These are phyloP conservation scores for Dyspetes luteomarginatus DNA, from an alignment of 2,888 invertebrate genomes.

Conservation along the genomic window DNA sequence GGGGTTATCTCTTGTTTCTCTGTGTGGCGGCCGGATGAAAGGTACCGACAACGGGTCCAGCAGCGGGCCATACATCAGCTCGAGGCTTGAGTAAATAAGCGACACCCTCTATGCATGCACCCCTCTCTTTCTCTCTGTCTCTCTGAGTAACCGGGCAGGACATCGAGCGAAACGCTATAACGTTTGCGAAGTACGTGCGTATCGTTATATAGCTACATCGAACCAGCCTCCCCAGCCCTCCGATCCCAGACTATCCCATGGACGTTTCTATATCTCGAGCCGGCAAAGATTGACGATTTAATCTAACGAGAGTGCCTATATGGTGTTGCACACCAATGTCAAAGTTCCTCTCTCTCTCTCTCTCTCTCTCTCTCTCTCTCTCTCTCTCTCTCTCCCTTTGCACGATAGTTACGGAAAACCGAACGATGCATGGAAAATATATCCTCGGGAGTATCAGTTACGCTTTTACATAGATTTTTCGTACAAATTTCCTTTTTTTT, in stretches of 20 bases:
- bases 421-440: neutral
- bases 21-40: conserved; percentile 73
- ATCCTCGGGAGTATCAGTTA: neutral
- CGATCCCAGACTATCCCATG: conserved; percentile 17
- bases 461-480: too few relatives aligned
- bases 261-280: conserved; percentile 36
- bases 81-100: conserved; percentile 80
- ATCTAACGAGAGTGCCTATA: conserved; percentile 59
- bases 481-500: too few relatives aligned
- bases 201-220: too few relatives aligned
- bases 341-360: conserved; percentile 22
- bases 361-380: conserved; percentile 2
- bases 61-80: conserved; percentile 79
- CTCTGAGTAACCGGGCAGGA: too few relatives aligned
- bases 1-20: conserved; percentile 78
- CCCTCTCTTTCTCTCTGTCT: conserved; percentile 24
- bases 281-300: conserved; percentile 66
- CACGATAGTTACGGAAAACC: neutral
- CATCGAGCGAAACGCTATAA: too few relatives aligned
- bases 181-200: too few relatives aligned
- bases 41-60: conserved; percentile 79
- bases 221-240: conserved; percentile 34
- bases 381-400: neutral
- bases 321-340: conserved; percentile 19
- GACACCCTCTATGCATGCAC: conserved; percentile 68